Evolutionary conservation across 2,113 vertebrate species (phyloP).

Genomic region (Plestiodon gilberti): DNA sequence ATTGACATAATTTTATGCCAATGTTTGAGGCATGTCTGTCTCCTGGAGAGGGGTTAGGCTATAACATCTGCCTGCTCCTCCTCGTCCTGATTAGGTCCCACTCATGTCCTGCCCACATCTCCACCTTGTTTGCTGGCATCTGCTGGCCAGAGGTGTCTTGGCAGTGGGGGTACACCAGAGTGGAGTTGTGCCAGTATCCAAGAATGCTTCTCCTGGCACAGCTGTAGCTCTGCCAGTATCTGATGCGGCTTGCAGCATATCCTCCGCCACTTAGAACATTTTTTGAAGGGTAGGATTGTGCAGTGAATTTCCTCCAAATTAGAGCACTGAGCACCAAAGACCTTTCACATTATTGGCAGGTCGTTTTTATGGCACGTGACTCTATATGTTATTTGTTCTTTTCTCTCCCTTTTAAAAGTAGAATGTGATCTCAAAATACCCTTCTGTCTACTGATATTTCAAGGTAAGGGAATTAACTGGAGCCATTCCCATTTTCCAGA

Average conservation of each 20-base stretch:
- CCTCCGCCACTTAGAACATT: not conserved
- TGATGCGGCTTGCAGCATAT: slow-evolving; percentile 39
- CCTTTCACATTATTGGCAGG: slow-evolving; percentile 61
- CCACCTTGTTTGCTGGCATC: too few species aligned
- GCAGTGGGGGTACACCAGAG: too few species aligned
- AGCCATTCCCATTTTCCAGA: slow-evolving; percentile 77
- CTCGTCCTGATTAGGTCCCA: too few species aligned
- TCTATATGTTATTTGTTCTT: slow-evolving; percentile 57
- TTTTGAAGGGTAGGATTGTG: too few species aligned
- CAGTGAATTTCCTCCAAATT: slow-evolving; percentile 30
- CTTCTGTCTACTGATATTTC: slow-evolving; percentile 73
- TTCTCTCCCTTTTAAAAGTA: slow-evolving; percentile 49
- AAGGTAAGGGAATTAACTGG: slow-evolving; percentile 79
- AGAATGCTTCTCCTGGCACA: too few species aligned
- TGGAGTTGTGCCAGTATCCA: not conserved
- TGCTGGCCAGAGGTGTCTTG: too few species aligned
- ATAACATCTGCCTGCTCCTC: too few species aligned
- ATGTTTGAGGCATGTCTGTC: too few species aligned
- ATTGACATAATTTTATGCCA: too few species aligned
- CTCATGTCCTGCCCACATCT: too few species aligned
- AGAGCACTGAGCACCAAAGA: slow-evolving; percentile 42
- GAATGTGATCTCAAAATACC: slow-evolving; percentile 68
- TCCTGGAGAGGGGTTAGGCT: too few species aligned
- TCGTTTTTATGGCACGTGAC: slow-evolving; percentile 55
- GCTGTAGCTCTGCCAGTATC: too few species aligned